Evolutionary conservation across 1,140 invertebrate species (phyloP).

Genomic region (Orius insidiosus): DNA sequence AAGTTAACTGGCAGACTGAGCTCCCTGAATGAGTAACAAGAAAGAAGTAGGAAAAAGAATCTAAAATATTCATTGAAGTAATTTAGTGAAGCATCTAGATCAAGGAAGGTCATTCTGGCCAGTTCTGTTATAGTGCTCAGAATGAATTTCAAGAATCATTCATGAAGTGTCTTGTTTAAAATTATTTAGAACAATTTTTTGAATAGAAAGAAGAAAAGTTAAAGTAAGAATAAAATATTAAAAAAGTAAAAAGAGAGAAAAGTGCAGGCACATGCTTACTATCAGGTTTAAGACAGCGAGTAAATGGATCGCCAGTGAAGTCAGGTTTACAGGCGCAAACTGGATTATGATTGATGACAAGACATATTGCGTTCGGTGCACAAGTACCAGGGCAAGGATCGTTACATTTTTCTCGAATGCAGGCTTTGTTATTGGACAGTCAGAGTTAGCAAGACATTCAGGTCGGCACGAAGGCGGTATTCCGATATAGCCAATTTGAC

Average conservation of each 20-base stretch:
- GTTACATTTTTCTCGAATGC: constrained; percentile 39
- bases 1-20: too few species aligned
- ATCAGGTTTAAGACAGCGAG: constrained; percentile 30
- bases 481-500: constrained; percentile 38
- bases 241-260: background rate
- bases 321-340: constrained; percentile 41
- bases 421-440: constrained; percentile 41
- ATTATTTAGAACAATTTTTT: background rate
- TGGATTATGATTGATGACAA: constrained; percentile 43
- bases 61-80: too few species aligned
- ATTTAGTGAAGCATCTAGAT: too few species aligned
- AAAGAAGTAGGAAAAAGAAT: constrained; percentile 17
- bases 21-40: background rate
- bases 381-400: constrained; percentile 44
- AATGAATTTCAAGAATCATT: background rate
- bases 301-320: constrained; percentile 46
- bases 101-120: too few species aligned
- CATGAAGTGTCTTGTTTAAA: too few species aligned
- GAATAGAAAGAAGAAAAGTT: constrained; percentile 6
- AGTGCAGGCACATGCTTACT: constrained; percentile 16
- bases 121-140: too few species aligned
- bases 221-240: background rate
- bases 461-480: constrained; percentile 39
- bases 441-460: constrained; percentile 40
- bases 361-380: constrained; percentile 38